Percentiles rank a stretch among this genome's conserved stretches.
Conservation (phyloP, 2,797 vertebrate genomes). For the Taenioides sp. region DNA sequence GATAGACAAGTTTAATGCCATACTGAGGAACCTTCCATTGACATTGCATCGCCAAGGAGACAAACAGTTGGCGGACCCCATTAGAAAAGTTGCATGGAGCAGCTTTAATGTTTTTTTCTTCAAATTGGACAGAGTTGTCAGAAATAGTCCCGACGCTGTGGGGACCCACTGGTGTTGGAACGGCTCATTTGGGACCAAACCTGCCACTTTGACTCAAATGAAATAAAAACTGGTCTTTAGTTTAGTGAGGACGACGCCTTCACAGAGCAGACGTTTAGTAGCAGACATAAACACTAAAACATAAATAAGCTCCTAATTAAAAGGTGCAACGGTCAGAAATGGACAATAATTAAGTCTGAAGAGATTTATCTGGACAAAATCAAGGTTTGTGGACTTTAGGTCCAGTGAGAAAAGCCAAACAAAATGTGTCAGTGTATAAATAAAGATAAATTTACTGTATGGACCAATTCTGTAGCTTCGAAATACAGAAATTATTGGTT, state of each 20-base stretch:
- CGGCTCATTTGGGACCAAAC: not conserved
- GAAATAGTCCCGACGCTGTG: not conserved
- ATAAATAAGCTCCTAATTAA: conserved; percentile 3
- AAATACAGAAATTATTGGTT: too few relatives aligned
- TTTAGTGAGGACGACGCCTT: conserved; percentile 6
- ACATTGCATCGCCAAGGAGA: too few relatives aligned
- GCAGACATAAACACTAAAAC: conserved; percentile 7
- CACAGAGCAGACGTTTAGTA: not conserved
- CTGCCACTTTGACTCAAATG: conserved; percentile 5
- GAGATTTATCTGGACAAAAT: not conserved
- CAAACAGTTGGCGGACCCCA: too few relatives aligned
- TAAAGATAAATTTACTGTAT: too few relatives aligned
- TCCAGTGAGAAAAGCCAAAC: not conserved
- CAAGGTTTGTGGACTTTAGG: not conserved
- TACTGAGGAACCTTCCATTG: too few relatives aligned
- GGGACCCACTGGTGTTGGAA: not conserved
- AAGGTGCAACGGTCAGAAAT: not conserved
- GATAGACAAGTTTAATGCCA: too few relatives aligned
- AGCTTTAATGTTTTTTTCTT: not conserved
- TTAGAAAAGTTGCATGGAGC: too few relatives aligned
- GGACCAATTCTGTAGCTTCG: too few relatives aligned
- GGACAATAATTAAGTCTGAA: conserved; percentile 1
- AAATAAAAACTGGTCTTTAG: conserved; percentile 9
- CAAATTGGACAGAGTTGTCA: not conserved
- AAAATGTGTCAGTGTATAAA: not conserved